These are phyloP conservation scores for Poecile atricapillus DNA, from an alignment of 2,113 vertebrate genomes.

Conservation along the genomic window DNA sequence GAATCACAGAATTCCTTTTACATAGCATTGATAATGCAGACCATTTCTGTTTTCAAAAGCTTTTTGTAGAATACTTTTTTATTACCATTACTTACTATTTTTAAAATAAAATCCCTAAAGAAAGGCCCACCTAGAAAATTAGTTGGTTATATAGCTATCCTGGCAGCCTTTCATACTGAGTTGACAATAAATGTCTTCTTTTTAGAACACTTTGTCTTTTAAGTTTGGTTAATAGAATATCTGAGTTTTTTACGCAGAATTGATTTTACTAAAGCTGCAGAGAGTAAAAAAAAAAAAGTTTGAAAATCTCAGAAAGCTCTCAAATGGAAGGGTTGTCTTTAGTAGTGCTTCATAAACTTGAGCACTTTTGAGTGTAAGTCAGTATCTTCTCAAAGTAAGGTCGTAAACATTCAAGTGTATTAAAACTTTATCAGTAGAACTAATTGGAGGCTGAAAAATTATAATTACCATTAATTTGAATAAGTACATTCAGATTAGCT, in stretches of 20 bases:
- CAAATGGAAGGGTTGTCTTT: background rate
- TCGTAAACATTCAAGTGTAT: background rate
- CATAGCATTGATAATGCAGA: background rate
- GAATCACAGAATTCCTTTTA: background rate
- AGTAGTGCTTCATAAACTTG: background rate
- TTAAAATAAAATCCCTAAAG: background rate
- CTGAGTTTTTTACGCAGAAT: background rate
- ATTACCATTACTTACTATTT: background rate
- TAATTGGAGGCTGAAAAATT: background rate
- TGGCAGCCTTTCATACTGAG: background rate
- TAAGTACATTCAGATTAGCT: background rate
- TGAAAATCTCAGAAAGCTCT: background rate
- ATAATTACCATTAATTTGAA: background rate
- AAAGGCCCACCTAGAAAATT: background rate
- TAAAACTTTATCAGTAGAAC: background rate
- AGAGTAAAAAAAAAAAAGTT: background rate
- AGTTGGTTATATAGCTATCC: background rate
- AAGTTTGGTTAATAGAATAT: background rate
- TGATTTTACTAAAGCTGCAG: background rate
- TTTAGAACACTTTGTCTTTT: background rate
- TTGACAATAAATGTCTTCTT: background rate
- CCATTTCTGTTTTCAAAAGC: conserved; percentile 6
- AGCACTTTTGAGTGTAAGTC: background rate
- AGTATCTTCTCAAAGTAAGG: background rate
- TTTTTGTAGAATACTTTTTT: background rate